Conservation (phyloP, 1,140 invertebrate genomes). For the Drosophila melanica region DNA sequence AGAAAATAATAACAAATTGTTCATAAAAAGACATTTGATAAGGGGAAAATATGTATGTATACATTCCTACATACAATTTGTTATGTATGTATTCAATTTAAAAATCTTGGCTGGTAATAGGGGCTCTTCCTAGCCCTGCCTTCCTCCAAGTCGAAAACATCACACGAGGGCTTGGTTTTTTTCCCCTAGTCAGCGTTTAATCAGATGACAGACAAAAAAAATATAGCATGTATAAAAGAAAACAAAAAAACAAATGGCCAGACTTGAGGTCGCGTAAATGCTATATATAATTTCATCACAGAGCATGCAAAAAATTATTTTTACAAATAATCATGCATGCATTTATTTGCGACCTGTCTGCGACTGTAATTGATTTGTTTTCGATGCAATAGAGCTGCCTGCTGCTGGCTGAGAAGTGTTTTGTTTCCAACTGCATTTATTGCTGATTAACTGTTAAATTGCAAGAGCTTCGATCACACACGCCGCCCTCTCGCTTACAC, state of each 20-base stretch:
- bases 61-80: neutral
- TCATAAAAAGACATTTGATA: no score
- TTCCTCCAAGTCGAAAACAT: neutral
- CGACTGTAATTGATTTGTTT: conserved; percentile 64
- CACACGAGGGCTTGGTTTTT: conserved; percentile 49
- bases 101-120: neutral
- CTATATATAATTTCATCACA: conserved; percentile 67
- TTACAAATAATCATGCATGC: conserved; percentile 34
- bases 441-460: conserved; percentile 66
- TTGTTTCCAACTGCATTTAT: conserved; percentile 65
- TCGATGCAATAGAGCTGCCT: conserved; percentile 32
- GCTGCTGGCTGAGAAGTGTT: conserved; percentile 35
- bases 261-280: conserved; percentile 54
- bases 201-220: conserved; percentile 48
- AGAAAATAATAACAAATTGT: no score
- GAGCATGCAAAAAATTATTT: conserved; percentile 14
- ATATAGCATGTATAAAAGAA: neutral
- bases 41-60: neutral
- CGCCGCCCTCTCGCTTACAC: conserved; percentile 31
- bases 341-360: conserved; percentile 40
- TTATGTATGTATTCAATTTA: neutral
- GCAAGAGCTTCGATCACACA: conserved; percentile 27
- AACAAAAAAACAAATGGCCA: conserved; percentile 13
- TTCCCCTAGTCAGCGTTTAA: conserved; percentile 20
- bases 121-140: neutral